These are phyloP conservation scores for Daktulosphaira vitifoliae DNA, from an alignment of 1,140 invertebrate genomes.

Conservation along the genomic window DNA sequence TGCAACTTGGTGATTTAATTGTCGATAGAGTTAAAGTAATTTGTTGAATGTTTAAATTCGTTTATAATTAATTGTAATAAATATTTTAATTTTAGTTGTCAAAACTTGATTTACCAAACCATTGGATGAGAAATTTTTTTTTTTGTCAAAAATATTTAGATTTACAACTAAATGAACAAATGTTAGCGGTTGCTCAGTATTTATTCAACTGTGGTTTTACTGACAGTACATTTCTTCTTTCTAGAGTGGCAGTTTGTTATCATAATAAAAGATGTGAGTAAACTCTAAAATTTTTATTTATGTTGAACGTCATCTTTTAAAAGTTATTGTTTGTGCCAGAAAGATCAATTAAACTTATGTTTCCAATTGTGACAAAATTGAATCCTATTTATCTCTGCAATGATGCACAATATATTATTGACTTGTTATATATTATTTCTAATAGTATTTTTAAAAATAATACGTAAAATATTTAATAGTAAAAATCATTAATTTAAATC, in stretches of 20 bases:
- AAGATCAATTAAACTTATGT: slow-evolving; percentile 34
- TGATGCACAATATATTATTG: background rate
- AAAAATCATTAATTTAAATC: slow-evolving; percentile 41
- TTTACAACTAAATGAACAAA: slow-evolving; percentile 81
- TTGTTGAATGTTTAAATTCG: background rate
- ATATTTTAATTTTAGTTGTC: slow-evolving; percentile 7
- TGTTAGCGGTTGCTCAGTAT: slow-evolving; percentile 68
- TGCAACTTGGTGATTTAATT: slow-evolving; percentile 79
- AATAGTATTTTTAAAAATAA: slow-evolving; percentile 25
- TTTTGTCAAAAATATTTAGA: slow-evolving; percentile 83
- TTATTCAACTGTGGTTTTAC: slow-evolving; percentile 71
- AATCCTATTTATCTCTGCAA: background rate
- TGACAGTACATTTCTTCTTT: slow-evolving; percentile 79
- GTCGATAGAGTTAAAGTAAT: slow-evolving; percentile 54
- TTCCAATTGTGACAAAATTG: slow-evolving; percentile 25
- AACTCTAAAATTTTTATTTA: slow-evolving; percentile 1
- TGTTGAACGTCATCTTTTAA: background rate
- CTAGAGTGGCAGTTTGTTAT: slow-evolving; percentile 84
- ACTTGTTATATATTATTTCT: background rate
- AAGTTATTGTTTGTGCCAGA: slow-evolving; percentile 17
- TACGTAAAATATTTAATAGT: background rate
- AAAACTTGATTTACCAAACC: slow-evolving; percentile 56
- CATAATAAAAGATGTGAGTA: slow-evolving; percentile 78
- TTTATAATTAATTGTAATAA: background rate
- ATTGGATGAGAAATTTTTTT: slow-evolving; percentile 95